Evolutionary conservation across 1,140 invertebrate genomes (phyloP).

Genomic region (Plutomurus gul): DNA sequence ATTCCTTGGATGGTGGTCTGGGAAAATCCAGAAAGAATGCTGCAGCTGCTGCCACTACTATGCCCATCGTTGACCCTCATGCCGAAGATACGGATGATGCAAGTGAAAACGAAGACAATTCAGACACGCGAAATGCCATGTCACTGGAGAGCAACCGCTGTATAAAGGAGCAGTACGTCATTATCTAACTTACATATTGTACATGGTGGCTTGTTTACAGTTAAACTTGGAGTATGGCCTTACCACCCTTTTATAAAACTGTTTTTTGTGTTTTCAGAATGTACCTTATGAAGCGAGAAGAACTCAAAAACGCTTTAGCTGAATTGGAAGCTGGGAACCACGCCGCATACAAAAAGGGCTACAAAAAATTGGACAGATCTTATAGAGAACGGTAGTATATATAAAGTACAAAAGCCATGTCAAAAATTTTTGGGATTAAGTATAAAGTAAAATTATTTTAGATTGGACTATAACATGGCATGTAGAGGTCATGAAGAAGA

Average conservation of each 20-base stretch:
- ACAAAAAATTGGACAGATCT: neutral
- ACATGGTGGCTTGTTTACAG: too few relatives aligned
- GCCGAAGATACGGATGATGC: neutral
- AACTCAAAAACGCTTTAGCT: neutral
- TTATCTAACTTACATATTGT: neutral
- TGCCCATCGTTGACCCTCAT: neutral
- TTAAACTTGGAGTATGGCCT: too few relatives aligned
- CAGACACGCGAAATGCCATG: neutral
- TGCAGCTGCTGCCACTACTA: neutral
- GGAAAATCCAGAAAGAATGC: neutral
- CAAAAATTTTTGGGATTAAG: neutral
- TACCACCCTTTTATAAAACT: neutral
- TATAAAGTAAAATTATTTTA: neutral
- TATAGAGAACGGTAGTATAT: neutral
- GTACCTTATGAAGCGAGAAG: neutral
- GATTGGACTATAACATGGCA: constrained; percentile 3
- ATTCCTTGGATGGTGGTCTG: neutral
- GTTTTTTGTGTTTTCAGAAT: neutral
- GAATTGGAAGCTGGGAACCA: neutral
- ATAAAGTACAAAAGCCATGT: too few relatives aligned
- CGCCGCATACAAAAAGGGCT: neutral
- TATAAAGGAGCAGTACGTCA: neutral
- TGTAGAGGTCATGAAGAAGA: constrained; percentile 17
- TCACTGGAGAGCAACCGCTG: neutral
- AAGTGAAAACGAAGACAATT: constrained; percentile 9